Base-by-base conservation (phyloP, 2,113 vertebrate genomes). In the Malurus cyaneus region DNA sequence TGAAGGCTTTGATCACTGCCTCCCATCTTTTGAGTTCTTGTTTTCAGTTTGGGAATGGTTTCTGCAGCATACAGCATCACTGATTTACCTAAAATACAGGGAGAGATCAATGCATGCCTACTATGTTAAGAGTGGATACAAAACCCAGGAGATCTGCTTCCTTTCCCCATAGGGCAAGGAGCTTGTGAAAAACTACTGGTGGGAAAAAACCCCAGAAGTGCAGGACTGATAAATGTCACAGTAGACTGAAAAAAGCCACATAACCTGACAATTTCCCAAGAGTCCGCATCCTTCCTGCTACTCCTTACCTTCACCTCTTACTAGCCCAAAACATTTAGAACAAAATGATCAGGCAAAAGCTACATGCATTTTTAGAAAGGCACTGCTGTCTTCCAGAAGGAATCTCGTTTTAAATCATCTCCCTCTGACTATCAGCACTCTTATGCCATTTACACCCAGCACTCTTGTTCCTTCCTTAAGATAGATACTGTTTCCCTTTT, bases 41-140 rank as follows among this genome's bases (percentile, higher is more conserved):
- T 99, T 97, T 99, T 99, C 54, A 99, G 97, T 94, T 99, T 99
- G 18, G 99, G 99, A 82, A 99, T 99, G 98, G 99, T 99, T 97
- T 99, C 99, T 6, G 99, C 99, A 23, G 98, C 99, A 31, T 99
- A 99, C 12, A 99, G 95, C 99, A 99, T 99, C 93, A 99, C 97
- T 11, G 98, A 98, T 86, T 99, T 99, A 86, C 99, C 99, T 99
- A 97, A 78, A 96, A 56, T 24, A 86, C 1, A 91, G 29, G 17
- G 76, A 92, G 53, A 82, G 54, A 80, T 78, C 31, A 89, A 24
- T 52, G 19, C 6, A 50, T 2, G 7, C 14, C 19, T 67, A 9
- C 18, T 34, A 16, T 2, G 9, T 60, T 82, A 89, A 42, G 4
- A 95, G 64, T 0, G 8, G 6, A 19, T 16, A 53, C 2, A 82